Evolutionary conservation across 2,797 vertebrate species (phyloP), one percentile per base, ranked within the genome.

Genomic region (Etheostoma perlongum): DNA sequence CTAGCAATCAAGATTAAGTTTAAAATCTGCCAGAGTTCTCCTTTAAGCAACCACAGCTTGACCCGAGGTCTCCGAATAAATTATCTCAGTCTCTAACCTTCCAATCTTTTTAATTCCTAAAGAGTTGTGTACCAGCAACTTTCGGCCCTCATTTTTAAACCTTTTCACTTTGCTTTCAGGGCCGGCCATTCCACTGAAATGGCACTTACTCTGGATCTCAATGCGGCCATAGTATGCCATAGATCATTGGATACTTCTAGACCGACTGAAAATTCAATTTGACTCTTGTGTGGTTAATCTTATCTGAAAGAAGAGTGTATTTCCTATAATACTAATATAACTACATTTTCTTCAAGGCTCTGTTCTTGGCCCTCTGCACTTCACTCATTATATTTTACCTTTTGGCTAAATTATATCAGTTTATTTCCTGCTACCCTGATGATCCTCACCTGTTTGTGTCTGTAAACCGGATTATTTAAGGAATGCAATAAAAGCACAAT

Each of bases 311-410:
- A 64, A 47, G 23, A 46, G 36, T n/a, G 13, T 48, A 19, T 40
- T 51, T 58, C 33, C 19, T 49, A 16, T 33, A 54, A 62, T 42
- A 63, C 52, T 44, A n/a, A n/a, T n/a, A 13, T 44, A 68, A 47
- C 8, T 10, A 44, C 23, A 52, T 30, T 64, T 67, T 61, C 57
- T 61, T 33, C 67, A 77, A 53, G 36, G 47, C 54, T 65, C 16
- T 36, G 53, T 46, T 65, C 16, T 77, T 16, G 61, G 27, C 8
- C 60, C 46, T 11, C 47, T 59, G 19, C 27, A 44, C 8, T 11
- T 64, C 23, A 57, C 14, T 69, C 6, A 3, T 48, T 54, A 40
- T 54, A 12, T 55, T 55, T 55, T 42, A 55, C 66, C 30, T 70
- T 14, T 42, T 42, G 44, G 42, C 44, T 18, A 30, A 58, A 44